phyloP scores from a whole-genome alignment of 2,888 invertebrate species.

The Hypercompe scribonia region DNA sequence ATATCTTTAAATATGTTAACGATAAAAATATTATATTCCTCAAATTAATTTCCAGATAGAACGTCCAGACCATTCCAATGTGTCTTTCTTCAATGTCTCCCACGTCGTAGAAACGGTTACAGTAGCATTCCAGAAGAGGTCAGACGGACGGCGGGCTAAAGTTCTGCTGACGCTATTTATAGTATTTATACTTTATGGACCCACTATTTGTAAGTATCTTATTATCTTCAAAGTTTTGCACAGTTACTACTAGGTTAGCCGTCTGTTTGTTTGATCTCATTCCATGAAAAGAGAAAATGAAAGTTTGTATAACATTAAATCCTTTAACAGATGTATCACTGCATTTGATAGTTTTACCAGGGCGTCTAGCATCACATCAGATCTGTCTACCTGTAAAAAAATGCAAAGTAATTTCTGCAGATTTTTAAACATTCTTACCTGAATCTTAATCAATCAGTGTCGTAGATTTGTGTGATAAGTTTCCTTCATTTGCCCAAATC shows the following conservation, averaged over 20 bases:
- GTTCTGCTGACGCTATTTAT: slow-evolving; percentile 80
- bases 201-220: slow-evolving; percentile 79
- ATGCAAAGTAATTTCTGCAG: too few species aligned
- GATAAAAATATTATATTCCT: neutral
- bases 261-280: too few species aligned
- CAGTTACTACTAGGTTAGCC: neutral
- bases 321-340: neutral
- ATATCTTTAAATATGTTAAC: too few species aligned
- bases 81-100: slow-evolving; percentile 91
- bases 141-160: slow-evolving; percentile 69
- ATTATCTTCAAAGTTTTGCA: neutral
- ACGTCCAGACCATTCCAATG: slow-evolving; percentile 57
- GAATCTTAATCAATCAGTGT: too few species aligned
- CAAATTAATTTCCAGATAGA: slow-evolving; percentile 67
- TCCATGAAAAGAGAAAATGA: too few species aligned
- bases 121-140: slow-evolving; percentile 79
- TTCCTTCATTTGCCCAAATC: neutral
- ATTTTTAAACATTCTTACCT: too few species aligned
- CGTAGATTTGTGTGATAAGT: neutral
- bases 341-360: neutral
- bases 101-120: slow-evolving; percentile 86
- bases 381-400: neutral
- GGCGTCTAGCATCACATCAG: neutral
- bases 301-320: too few species aligned
- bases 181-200: slow-evolving; percentile 83